A percentile compares a stretch with the other conserved stretches of the same genome.
These are phyloP conservation scores for Maccullochella peelii DNA, from an alignment of 2,113 vertebrate species.

Conservation along the genomic window DNA sequence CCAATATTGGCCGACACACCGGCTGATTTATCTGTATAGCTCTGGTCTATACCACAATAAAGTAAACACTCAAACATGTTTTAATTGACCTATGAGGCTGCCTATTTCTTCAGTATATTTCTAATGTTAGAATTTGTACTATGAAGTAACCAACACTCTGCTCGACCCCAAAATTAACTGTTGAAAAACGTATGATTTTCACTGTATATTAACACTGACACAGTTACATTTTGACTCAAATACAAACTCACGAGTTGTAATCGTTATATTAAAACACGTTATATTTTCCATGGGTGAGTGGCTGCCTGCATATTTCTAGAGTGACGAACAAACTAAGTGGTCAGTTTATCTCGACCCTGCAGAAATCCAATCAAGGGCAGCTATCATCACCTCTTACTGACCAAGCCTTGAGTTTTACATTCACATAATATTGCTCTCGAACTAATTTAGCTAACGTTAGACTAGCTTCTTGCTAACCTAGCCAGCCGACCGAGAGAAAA, in stretches of 20 bases:
- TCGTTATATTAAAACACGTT: neutral
- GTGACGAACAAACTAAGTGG: neutral
- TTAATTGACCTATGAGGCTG: neutral
- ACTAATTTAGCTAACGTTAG: neutral
- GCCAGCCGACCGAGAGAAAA: neutral
- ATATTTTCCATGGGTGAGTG: slow-evolving; percentile 12
- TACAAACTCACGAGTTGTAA: too few species aligned
- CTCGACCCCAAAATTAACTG: neutral
- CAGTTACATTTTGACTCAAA: neutral
- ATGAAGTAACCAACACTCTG: neutral
- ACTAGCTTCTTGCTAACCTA: slow-evolving; percentile 38
- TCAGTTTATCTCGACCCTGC: neutral
- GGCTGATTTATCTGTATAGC: neutral
- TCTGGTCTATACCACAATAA: neutral
- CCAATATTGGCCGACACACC: neutral
- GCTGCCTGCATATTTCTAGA: slow-evolving; percentile 17
- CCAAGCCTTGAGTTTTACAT: neutral
- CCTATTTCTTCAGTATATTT: neutral
- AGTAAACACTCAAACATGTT: neutral
- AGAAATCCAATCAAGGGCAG: neutral
- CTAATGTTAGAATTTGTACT: neutral
- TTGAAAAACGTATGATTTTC: neutral
- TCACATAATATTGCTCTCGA: neutral
- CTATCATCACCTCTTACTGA: neutral
- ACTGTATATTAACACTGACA: neutral